Conservation (phyloP, 2,113 vertebrate species). For the Merops nubicus region DNA sequence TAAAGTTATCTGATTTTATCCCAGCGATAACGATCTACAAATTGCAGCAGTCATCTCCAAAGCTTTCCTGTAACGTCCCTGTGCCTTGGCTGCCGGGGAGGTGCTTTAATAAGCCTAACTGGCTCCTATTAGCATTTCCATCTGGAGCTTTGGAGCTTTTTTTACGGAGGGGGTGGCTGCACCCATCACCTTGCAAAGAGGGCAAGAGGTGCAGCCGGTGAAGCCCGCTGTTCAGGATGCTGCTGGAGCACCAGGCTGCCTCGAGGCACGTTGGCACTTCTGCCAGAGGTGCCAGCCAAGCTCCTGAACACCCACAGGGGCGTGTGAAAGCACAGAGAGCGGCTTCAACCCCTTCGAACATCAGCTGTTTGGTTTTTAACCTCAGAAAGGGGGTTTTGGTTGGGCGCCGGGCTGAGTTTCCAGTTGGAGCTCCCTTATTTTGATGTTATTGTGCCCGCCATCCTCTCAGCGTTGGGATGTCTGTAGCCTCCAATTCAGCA, state of each 20-base stretch:
- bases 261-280: not conserved
- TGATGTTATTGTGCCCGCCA: not conserved
- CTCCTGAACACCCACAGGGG: not conserved
- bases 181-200: not conserved
- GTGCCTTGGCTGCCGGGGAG: not conserved
- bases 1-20: constrained; percentile 9
- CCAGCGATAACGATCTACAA: constrained; percentile 22
- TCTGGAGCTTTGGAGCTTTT: not conserved
- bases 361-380: not conserved
- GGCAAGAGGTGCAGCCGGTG: not conserved
- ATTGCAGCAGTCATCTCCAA: not conserved
- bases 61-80: not conserved
- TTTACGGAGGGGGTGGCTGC: not conserved
- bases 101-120: not conserved
- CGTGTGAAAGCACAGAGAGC: not conserved
- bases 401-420: not conserved
- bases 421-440: not conserved
- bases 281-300: not conserved
- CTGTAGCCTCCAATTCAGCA: not conserved
- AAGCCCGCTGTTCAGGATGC: not conserved
- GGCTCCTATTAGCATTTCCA: not conserved
- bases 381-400: not conserved
- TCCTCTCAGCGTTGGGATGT: not conserved
- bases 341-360: not conserved
- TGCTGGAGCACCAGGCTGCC: not conserved